Evolutionary conservation across 1,140 invertebrate genomes (phyloP), one percentile per base, ranked within the genome.

Genomic region (Grapholita molesta): DNA sequence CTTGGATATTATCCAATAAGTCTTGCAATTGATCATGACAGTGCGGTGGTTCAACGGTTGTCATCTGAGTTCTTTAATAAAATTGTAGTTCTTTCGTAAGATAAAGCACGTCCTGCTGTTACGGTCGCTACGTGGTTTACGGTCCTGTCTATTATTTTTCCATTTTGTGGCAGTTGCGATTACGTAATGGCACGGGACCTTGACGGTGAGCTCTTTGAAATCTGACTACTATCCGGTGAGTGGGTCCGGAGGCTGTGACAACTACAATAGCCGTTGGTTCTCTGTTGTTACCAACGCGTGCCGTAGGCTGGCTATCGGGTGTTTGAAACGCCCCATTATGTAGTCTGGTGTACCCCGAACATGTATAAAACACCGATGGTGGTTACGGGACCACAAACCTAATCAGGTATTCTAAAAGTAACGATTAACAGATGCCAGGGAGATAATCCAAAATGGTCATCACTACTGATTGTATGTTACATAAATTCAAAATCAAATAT

Each of bases 61-160:
- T 48, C 42, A 4, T 48, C 18, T 8, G 18, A 4, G 21, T 48
- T 48, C 18, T 21, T 48, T 9, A 48, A 21, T 21, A 18, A 21
- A 48, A 21, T 6, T 6, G 18, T 7, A 48, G 42, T 67, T 25
- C 8, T 78, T 73, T 76, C 73, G 72, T 72, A 78, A 77, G 68
- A 69, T 64, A 55, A 67, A 70, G 74, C 78, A 79, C 74, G 70
- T 75, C 68, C 65, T 57, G 53, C 61, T 73, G 74, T 77, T 72
- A 78, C 76, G 71, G 75, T 73, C 69, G 61, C 66, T 78, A 75
- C 80, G 74, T 81, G 76, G 70, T 84, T 61, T 28, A 61, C 55
- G 55, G 55, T 61, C 55, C 55, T 61, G 55, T 30, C 76, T 79
- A 80, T 78, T 83, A 84, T 83, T 79, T 80, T 82, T 79, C 79